Base-by-base conservation (phyloP, 2,113 vertebrate species). In the Clarias batrachus region DNA sequence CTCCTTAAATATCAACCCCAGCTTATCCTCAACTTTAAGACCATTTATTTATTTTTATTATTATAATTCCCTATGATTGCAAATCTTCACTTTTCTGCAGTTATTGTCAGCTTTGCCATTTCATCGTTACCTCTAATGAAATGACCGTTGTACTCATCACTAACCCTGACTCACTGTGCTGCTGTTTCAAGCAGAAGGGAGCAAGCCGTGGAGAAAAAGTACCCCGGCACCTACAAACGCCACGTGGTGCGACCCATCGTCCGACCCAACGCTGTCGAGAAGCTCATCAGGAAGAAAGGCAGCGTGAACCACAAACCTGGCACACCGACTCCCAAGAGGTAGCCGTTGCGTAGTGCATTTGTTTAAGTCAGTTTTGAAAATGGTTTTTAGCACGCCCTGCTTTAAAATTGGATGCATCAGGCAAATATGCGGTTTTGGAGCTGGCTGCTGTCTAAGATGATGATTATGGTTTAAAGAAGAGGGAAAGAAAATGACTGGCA, bases 141-240 rank as follows among this genome's bases (percentile, higher is more conserved):
- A 19, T 25, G 60, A 54, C 27, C 25, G 68, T 37, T 41, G 8
- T 70, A 57, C 17, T 83, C n/a, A 37, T 84, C 5, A 27, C 13
- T 17, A 3, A 16, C 62, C 13, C 62, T 85, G 25, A 65, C 16
- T 82, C 27, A 74, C 12, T 62, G 27, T 84, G 33, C 23, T 70
- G 30, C 11, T 19, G 62, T 83, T n/a, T 85, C 73, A 48, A 89
- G 84, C 90, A 99, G 98, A 91, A 96, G 98, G 89, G 98, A 99
- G 81, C 98, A 99, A 92, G 97, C 96, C 0, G 97, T 99, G 91
- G 98, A 99, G 91, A 99, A 99, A 91, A 99, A 98, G 89, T 99
- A 98, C 62, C 98, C 98, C 0, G 98, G 98, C 5, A 96, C 96
- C 74, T 98, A 98, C 91, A 99, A 99, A 89, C 96, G 98, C 4